Percentiles rank a stretch among this genome's conserved stretches.
phyloP scores from a whole-genome alignment of 1,140 invertebrate species.

The Tetraneura akinire region DNA sequence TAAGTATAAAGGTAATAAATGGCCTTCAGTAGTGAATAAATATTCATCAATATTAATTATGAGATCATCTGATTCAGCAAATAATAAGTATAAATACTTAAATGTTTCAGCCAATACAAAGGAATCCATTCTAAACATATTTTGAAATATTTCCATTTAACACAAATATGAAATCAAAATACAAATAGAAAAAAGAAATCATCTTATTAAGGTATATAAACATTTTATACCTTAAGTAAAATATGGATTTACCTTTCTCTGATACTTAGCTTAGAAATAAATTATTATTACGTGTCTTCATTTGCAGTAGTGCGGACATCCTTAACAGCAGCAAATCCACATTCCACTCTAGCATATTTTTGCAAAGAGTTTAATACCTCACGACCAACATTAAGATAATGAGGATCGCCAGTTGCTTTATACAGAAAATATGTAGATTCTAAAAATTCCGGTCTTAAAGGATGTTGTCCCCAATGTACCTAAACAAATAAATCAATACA shows the following conservation, averaged over 20 bases:
- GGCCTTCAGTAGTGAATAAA: conserved; percentile 96
- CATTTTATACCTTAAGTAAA: conserved; percentile 23
- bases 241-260: background rate
- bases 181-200: background rate
- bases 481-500: conserved; percentile 58
- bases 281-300: conserved; percentile 69
- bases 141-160: conserved; percentile 7
- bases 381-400: conserved; percentile 92
- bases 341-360: conserved; percentile 86
- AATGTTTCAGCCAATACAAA: conserved; percentile 97
- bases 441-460: conserved; percentile 93
- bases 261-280: conserved; percentile 37
- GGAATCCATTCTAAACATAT: conserved; percentile 83
- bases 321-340: conserved; percentile 95
- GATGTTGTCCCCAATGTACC: conserved; percentile 98
- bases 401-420: conserved; percentile 89
- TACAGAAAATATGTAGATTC: conserved; percentile 98
- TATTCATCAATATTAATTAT: conserved; percentile 93
- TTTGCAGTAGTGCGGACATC: conserved; percentile 88
- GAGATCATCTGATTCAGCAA: conserved; percentile 85
- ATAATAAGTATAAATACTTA: conserved; percentile 94
- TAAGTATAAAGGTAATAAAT: conserved; percentile 86
- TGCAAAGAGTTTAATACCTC: conserved; percentile 89
- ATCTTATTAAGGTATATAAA: background rate
- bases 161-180: background rate